Base-by-base conservation (phyloP, 2,113 vertebrate species). In the Macroglossus sobrinus region DNA sequence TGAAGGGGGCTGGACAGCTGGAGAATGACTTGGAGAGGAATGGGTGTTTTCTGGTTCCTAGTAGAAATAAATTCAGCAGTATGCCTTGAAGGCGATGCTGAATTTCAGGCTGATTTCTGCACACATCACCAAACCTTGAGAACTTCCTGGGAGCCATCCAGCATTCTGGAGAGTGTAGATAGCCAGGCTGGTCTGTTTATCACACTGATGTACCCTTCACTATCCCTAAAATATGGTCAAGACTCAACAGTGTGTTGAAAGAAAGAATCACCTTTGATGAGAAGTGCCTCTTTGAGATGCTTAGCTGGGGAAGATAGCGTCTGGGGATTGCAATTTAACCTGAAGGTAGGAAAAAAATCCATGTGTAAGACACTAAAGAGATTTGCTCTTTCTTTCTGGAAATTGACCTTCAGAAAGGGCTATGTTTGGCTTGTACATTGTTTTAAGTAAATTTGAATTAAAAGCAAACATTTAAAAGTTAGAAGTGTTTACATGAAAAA, bases 391-490 rank as follows among this genome's bases (percentile, higher is more conserved):
- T 89, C 88, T 81, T 86, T 38, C 33, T 92, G 68, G 45, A 92
- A 66, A 40, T 47, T 68, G 35, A 5, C 18, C 12, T 76, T 55
- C 40, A 19, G 16, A 19, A n/a, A 61, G 14, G 35, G 33, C 71
- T 74, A 0, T 28, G 12, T 45, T 72, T 69, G 47, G 72, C 26
- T 1, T 72, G 13, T n/a, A 9, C 19, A 4, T 85, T 69, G 35
- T 59, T 85, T 85, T 86, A 93, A 86, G 45, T 43, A 74, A 43
- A 84, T 75, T n/a, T 80, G 71, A 89, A 71, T 80, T 57, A 71
- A 84, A 57, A 81, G 76, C n/a, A 89, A 55, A 81, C 28, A 16
- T 40, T 61, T 85, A 57, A 57, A 72, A 76, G 57, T 71, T 59
- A 63, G 24, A 61, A 78, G 89, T 22, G 14, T 79, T 72, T 47